Percentiles rank a stretch among this genome's conserved stretches.
Evolutionary conservation across 2,797 vertebrate species (phyloP).

Genomic region (Cirrhinus mrigala): DNA sequence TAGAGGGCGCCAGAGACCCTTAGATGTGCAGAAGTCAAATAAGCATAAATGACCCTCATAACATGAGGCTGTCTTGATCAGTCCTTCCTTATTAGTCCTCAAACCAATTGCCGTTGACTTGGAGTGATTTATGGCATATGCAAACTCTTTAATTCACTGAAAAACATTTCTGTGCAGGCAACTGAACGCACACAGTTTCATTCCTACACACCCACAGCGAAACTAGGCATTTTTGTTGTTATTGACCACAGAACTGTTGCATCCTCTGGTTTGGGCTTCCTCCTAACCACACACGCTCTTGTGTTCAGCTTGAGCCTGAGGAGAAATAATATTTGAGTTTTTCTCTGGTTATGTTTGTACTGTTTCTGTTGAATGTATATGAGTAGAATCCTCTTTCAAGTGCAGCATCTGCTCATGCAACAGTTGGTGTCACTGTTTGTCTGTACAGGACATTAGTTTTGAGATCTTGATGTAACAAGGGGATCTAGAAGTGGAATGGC

Average conservation of each 20-base stretch:
- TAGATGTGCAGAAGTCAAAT: background rate
- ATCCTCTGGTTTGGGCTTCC: slow-evolving; percentile 1
- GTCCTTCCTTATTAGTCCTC: background rate
- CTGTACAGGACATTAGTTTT: slow-evolving; percentile 1
- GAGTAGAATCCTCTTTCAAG: slow-evolving; percentile 7
- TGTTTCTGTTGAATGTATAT: background rate
- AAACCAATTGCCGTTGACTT: slow-evolving; percentile 7
- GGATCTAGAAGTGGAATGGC: background rate
- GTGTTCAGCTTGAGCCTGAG: slow-evolving; percentile 20
- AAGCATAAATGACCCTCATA: background rate
- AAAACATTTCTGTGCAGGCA: background rate
- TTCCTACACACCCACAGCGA: slow-evolving; percentile 16
- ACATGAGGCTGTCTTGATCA: background rate
- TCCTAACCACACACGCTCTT: slow-evolving; percentile 11
- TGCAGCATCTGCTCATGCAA: background rate
- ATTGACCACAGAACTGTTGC: slow-evolving; percentile 32
- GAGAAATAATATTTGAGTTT: background rate
- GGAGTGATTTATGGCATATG: slow-evolving; percentile 22
- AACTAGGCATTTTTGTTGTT: slow-evolving; percentile 5
- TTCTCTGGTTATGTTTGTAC: background rate
- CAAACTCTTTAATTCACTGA: background rate
- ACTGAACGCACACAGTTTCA: background rate
- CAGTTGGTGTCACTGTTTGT: background rate
- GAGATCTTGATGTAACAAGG: background rate
- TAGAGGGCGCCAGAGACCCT: slow-evolving; percentile 35